Evolutionary conservation across 1,140 invertebrate genomes (phyloP).

Genomic region (Gonatopus flavifemur): DNA sequence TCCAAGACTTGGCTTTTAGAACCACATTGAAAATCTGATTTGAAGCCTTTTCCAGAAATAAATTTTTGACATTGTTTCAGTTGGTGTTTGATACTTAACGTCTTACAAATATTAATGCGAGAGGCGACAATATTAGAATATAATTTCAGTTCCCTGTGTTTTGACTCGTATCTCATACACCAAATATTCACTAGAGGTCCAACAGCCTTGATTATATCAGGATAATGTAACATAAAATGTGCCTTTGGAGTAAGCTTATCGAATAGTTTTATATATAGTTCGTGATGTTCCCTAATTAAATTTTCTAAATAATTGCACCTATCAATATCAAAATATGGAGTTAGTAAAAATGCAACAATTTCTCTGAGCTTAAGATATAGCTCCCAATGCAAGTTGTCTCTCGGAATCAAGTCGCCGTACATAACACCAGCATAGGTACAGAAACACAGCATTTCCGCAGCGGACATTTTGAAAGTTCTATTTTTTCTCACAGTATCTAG

Average conservation of each 20-base stretch:
- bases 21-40: too few species aligned
- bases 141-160: too few species aligned
- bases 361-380: neutral
- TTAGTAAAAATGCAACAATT: conserved; percentile 9
- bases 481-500: neutral
- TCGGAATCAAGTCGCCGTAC: conserved; percentile 30
- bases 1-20: neutral
- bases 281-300: conserved; percentile 18
- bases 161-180: neutral
- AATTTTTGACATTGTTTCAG: neutral
- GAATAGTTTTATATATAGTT: conserved; percentile 18
- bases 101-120: neutral
- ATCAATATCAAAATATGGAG: neutral
- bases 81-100: neutral
- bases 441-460: conserved; percentile 37
- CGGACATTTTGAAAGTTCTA: conserved; percentile 25
- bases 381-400: conserved; percentile 22
- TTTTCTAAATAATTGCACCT: conserved; percentile 2
- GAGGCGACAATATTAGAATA: neutral
- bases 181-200: neutral
- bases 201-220: neutral
- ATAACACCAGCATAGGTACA: conserved; percentile 32
- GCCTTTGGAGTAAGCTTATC: conserved; percentile 21
- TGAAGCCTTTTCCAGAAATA: neutral
- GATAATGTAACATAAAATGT: conserved; percentile 20